Evolutionary conservation across 1,140 invertebrate genomes (phyloP), one percentile per base, ranked within the genome.

Genomic region (Sycophaga agraensis): DNA sequence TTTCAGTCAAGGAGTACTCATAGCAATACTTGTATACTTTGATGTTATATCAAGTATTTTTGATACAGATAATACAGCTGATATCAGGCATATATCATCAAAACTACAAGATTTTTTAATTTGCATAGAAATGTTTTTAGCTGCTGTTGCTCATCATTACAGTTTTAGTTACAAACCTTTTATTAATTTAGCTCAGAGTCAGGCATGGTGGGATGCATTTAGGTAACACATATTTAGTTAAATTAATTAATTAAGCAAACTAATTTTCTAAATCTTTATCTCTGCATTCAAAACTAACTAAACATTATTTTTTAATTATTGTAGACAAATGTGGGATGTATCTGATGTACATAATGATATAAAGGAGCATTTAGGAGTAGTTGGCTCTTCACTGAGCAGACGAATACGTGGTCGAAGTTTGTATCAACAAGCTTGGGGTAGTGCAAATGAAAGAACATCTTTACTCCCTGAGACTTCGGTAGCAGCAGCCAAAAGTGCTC

Each of bases 101-200:
- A 89, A 92, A 70, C 72, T 97, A 65, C 93, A 96, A 88, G 93
- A 98, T 82, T 97, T 97, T 78, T 82, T 96, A 46, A 96, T 98
- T 59, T 98, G 96, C 71, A 94, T 98, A 70, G 96, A 98, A 82
- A 98, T 98, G 96, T 97, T 97, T 74, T 74, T 98, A 65, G 96
- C 96, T 9, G 92, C 95, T 0, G 87, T 97, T 12, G 95, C 93
- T 3, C 96, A 98, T 82, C 93, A 96, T 73, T 97, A 92, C 78
- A 94, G 93, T 65, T 98, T 98, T 75, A 94, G 94, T 22, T 91
- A 96, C 76, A 88, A 90, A 75, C 91, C 92, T 11, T 98, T 91
- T 75, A 83, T 91, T 50, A 82, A 79, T 74, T 67, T 78, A 39
- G 73, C 76, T 1, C 79, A 82, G 63, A 77, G 66, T 56, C 80